A percentile compares a stretch with the other conserved stretches of the same genome.
phyloP scores from a whole-genome alignment of 2,113 vertebrate genomes.

The Corvus hawaiiensis region DNA sequence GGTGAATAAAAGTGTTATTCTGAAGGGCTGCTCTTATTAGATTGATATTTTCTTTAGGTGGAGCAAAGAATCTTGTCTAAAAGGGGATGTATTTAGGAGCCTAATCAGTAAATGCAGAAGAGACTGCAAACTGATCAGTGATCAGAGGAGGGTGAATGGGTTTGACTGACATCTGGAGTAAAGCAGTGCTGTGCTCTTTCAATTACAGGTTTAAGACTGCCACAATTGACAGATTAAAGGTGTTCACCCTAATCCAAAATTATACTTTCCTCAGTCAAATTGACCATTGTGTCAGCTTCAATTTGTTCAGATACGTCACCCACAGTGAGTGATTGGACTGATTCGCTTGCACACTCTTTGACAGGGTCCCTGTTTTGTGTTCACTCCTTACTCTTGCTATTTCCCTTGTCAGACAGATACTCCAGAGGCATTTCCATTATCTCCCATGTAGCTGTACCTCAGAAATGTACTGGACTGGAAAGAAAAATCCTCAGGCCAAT shows the following conservation, averaged over 20 bases:
- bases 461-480: slow-evolving; percentile 55
- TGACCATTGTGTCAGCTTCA: slow-evolving; percentile 28
- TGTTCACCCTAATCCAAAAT: slow-evolving; percentile 44
- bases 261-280: slow-evolving; percentile 28
- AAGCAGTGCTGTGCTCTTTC: slow-evolving; percentile 9
- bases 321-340: background rate
- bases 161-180: slow-evolving; percentile 7
- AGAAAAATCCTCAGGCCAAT: slow-evolving; percentile 48
- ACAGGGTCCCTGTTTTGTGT: slow-evolving; percentile 44
- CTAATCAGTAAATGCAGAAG: slow-evolving; percentile 8
- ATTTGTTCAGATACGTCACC: slow-evolving; percentile 6
- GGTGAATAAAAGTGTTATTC: slow-evolving; percentile 19
- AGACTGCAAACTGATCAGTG: background rate
- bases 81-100: background rate
- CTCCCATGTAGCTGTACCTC: slow-evolving; percentile 40
- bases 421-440: slow-evolving; percentile 43
- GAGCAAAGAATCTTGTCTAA: background rate
- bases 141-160: background rate
- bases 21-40: background rate
- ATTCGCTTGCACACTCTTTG: slow-evolving; percentile 9
- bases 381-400: slow-evolving; percentile 11
- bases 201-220: slow-evolving; percentile 43
- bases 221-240: slow-evolving; percentile 48
- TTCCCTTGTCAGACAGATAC: slow-evolving; percentile 43
- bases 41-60: background rate